These are phyloP conservation scores for Drosophila sordidula DNA, from an alignment of 2,888 invertebrate genomes.

Conservation along the genomic window DNA sequence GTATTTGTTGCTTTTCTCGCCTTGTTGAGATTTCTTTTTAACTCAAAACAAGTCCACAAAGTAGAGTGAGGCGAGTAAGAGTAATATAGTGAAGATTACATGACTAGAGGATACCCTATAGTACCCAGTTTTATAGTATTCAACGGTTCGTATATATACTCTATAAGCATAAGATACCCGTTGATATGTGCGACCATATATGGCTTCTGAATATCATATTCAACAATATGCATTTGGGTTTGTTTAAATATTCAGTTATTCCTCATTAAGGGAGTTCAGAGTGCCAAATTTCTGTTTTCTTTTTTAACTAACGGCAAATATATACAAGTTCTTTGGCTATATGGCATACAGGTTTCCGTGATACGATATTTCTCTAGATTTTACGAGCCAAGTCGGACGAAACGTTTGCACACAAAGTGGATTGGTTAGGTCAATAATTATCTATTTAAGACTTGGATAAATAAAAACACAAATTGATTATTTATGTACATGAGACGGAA, in stretches of 20 bases:
- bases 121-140: too few relatives aligned
- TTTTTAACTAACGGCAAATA: conserved; percentile 37
- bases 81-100: background rate
- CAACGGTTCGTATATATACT: too few relatives aligned
- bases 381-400: conserved; percentile 29
- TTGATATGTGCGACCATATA: background rate
- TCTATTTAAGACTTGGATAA: conserved; percentile 44
- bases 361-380: conserved; percentile 19
- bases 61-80: conserved; percentile 45
- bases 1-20: conserved; percentile 50
- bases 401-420: conserved; percentile 35
- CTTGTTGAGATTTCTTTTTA: conserved; percentile 61
- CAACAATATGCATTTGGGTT: conserved; percentile 46
- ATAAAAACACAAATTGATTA: conserved; percentile 48
- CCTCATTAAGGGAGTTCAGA: conserved; percentile 28
- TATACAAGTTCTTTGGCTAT: conserved; percentile 38
- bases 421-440: conserved; percentile 58
- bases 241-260: conserved; percentile 54
- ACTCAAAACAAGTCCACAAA: conserved; percentile 63
- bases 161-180: conserved; percentile 16
- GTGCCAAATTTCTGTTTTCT: conserved; percentile 23
- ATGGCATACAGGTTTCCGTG: conserved; percentile 43
- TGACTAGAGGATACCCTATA: conserved; percentile 41
- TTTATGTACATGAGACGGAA: conserved; percentile 46
- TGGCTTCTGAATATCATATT: conserved; percentile 10